Conservation (phyloP, 2,113 vertebrate species). For the Sapajus apella region DNA sequence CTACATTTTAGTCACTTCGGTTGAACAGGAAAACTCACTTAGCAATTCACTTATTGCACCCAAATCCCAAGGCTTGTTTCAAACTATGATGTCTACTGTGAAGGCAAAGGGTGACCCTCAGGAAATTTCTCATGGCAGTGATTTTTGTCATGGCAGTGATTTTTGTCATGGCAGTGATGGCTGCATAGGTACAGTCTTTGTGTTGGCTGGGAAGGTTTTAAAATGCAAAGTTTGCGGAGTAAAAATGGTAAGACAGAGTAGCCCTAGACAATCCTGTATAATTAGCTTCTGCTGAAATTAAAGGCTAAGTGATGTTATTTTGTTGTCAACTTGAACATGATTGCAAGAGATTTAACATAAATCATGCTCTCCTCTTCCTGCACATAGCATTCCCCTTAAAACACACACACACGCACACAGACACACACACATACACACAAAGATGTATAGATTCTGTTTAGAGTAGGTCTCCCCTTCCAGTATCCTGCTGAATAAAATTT, state of each 20-base stretch:
- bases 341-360: constrained; percentile 59
- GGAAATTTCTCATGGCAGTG: constrained; percentile 77
- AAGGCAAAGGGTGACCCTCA: constrained; percentile 62
- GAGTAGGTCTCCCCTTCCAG: not conserved
- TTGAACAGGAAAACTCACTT: constrained; percentile 73
- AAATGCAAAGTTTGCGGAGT: constrained; percentile 76
- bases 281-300: constrained; percentile 80
- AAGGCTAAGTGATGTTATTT: constrained; percentile 65
- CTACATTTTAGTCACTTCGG: constrained; percentile 67
- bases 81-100: constrained; percentile 69
- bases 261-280: constrained; percentile 57
- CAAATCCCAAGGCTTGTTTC: constrained; percentile 77
- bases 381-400: not conserved
- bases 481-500: not conserved
- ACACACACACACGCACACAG: not conserved
- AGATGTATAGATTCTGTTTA: not conserved
- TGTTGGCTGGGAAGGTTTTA: constrained; percentile 79
- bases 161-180: constrained; percentile 75
- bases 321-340: constrained; percentile 64
- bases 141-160: constrained; percentile 73
- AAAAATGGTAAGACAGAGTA: constrained; percentile 72
- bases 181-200: constrained; percentile 74
- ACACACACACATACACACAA: not conserved
- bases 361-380: not conserved
- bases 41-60: constrained; percentile 78